A percentile compares a stretch with the other conserved stretches of the same genome.
Conservation (phyloP, 2,888 invertebrate genomes). For the Crocallis elinguaria region DNA sequence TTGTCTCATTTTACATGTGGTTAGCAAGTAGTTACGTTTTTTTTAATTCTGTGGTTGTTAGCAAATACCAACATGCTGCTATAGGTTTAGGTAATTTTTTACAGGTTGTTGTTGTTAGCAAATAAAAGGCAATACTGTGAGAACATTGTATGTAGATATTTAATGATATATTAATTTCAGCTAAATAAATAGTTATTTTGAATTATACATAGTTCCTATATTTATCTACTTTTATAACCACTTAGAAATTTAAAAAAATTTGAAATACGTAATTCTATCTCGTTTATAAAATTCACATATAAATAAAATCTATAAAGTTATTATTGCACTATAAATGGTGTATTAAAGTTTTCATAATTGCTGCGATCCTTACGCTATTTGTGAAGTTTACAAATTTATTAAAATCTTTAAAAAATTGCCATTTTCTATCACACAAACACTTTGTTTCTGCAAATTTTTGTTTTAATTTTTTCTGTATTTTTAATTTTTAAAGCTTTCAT, state of each 20-base stretch:
- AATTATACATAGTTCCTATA: constrained; percentile 51
- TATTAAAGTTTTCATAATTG: constrained; percentile 42
- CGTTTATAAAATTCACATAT: constrained; percentile 27
- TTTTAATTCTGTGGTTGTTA: too few species aligned
- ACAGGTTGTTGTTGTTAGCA: too few species aligned
- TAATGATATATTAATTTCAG: constrained; percentile 74
- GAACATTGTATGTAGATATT: constrained; percentile 67
- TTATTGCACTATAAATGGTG: constrained; percentile 39
- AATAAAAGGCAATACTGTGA: constrained; percentile 49
- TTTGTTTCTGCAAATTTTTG: constrained; percentile 47
- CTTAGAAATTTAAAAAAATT: constrained; percentile 63
- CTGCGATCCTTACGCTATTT: constrained; percentile 49
- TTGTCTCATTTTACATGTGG: too few species aligned
- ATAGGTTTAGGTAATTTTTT: too few species aligned
- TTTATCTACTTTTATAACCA: constrained; percentile 46
- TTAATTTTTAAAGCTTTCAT: constrained; percentile 39
- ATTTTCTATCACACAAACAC: constrained; percentile 52
- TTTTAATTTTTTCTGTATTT: constrained; percentile 46
- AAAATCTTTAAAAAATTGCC: constrained; percentile 40
- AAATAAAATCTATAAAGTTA: constrained; percentile 25
- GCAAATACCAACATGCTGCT: too few species aligned
- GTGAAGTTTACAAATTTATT: constrained; percentile 39
- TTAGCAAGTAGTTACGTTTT: too few species aligned
- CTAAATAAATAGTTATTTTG: constrained; percentile 73
- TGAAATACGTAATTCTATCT: constrained; percentile 40